Evolutionary conservation across 2,888 invertebrate species (phyloP), one percentile per base, ranked within the genome.

Genomic region (Saturnia pavonia): DNA sequence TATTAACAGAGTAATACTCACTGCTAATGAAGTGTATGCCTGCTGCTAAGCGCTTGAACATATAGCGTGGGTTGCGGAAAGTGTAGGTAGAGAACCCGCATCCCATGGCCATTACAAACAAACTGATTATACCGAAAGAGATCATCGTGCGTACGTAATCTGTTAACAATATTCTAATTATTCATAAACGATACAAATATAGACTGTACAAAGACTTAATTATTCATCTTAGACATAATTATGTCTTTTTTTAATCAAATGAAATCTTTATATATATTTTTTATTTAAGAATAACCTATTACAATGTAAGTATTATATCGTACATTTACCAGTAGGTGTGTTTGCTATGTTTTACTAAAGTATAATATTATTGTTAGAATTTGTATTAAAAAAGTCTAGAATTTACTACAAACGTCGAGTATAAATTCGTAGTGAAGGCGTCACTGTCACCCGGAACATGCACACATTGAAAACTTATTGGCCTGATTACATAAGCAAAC

Each of bases 1-100:
- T 43, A 19, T 63, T 63, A 68, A 68, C n/a, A 71, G 48, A 27
- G 57, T 34, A 40, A 71, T 78, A 92, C 94, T 95, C 88, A 97
- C 97, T 96, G 84, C 97, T 96, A 72, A 98, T 96, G 80, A 98
- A 96, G 84, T 97, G 97, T 73, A 98, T 96, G 27, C 97, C 96
- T 0, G 97, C 97, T 6, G 98, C 97, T 40, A 98, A 94, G 54
- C 98, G 94, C 86, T 98, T 98, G 92, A 97, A 97, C 96, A 97
- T 98, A 86, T 98, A 98, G 7, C 98, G 95, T 4, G 97, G 97
- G 84, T 98, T 97, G 76, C 95, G 94, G 85, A 98, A 97, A 22
- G 97, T 97, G 86, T 98, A 98, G 75, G 96, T 95, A 9, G 97
- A 97, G 87, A 98, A 97, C 1, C 96, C 95, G 69, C 97, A 96